phyloP scores from a whole-genome alignment of 2,113 vertebrate genomes.

The Eptatretus burgeri region DNA sequence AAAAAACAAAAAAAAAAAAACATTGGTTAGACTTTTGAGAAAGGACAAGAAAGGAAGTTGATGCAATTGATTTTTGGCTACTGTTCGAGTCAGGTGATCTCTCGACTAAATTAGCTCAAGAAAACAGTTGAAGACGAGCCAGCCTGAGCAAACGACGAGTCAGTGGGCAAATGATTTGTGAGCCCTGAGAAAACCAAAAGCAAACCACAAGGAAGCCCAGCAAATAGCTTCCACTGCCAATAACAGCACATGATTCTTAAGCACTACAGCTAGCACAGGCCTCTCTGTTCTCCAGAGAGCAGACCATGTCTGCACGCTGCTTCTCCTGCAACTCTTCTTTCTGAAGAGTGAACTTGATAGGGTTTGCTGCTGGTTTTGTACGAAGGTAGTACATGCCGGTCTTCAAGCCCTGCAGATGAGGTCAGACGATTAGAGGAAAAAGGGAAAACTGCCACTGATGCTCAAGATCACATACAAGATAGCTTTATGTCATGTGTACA shows the following conservation, averaged over 20 bases:
- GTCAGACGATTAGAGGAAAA: neutral
- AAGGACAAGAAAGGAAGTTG: too few relatives aligned
- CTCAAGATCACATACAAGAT: too few relatives aligned
- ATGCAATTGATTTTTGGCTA: neutral
- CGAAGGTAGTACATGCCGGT: slow-evolving; percentile 91
- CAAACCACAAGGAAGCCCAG: neutral
- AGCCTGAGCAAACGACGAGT: neutral
- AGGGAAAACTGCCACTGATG: too few relatives aligned
- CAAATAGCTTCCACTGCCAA: neutral
- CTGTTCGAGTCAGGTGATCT: neutral
- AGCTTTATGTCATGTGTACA: too few relatives aligned
- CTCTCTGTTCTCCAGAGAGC: slow-evolving; percentile 60
- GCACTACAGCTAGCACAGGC: slow-evolving; percentile 84
- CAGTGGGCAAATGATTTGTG: neutral
- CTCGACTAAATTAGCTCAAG: neutral
- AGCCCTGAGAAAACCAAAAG: neutral
- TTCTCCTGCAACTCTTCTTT: slow-evolving; percentile 60
- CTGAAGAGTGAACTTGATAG: slow-evolving; percentile 86
- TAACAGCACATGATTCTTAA: slow-evolving; percentile 14
- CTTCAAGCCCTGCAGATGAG: slow-evolving; percentile 42
- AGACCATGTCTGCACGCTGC: slow-evolving; percentile 70
- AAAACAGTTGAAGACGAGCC: neutral
- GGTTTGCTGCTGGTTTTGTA: slow-evolving; percentile 71
- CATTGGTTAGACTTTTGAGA: too few relatives aligned
- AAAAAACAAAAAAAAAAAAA: too few relatives aligned